Base-by-base conservation (phyloP, 2,797 vertebrate species). In the Selene dorsalis region DNA sequence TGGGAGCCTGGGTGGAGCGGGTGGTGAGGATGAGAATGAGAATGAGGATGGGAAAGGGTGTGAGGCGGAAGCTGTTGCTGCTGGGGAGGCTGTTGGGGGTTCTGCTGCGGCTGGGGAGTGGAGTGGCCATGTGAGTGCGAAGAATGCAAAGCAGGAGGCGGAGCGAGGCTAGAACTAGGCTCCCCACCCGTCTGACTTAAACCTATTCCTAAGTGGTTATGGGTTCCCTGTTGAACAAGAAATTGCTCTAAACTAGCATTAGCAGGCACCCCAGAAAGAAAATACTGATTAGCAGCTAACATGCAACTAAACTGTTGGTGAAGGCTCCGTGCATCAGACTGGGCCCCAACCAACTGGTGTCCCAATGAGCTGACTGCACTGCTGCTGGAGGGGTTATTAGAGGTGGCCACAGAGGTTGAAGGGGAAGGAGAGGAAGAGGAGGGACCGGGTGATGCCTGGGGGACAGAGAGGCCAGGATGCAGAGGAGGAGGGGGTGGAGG, bases 231-330 rank as follows among this genome's bases (percentile, higher is more conserved):
- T 86, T 95, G 95, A 66, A 96, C 95, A 59, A 96, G 92, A 90
- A 96, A 96, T 69, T 96, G 95, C 80, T 96, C 95, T 92, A 96
- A 92, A 85, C 95, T 96, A 90, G 95, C 91, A 82, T 95, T 96
- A 79, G 95, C 88, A 76, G 95, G 95, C 80, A 96, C 95, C 83
- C 95, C 95, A 71, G 95, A 96, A 22, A 96, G 94, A 77, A 96
- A 96, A 91, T 96, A 96, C 80, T 96, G 95, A 93, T 96, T 96
- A 85, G 95, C 95, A 11, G 95, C 95, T 91, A 96, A 83, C 95
- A 96, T 96, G 91, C 95, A 96, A 88, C 95, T 96, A 92, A 96
- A 96, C 53, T 96, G 95, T 92, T 96, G 95, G 90, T 96, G 95
- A 89, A 96, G 94, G 91, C 95, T 96, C 17, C 95, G 94, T 80